Evolutionary conservation across 2,113 vertebrate species (phyloP), one percentile per base, ranked within the genome.

Genomic region (Myxocyprinus asiaticus): DNA sequence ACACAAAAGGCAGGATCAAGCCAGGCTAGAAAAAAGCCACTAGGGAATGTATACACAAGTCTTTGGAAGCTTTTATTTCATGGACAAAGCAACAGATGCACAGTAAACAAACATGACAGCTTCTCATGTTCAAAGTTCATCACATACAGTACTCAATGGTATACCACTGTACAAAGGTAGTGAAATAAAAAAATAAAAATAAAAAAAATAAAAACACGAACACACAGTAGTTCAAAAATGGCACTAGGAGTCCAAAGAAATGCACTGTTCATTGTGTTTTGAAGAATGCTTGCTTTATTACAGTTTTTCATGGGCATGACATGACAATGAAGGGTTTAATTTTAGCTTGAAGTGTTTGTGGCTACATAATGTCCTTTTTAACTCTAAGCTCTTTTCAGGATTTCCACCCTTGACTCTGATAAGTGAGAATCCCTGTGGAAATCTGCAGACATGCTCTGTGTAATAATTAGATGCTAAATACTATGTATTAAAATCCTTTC

Each of bases 21-120:
- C 79, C 79, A 72, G 81, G 88, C 87, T 91, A 89, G 90, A 15
- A 56, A 92, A 91, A 91, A 89, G 82, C 84, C 85, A 87, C 86
- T 66, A 17, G 87, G 87, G 90, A 91, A 93, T 89, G 82, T 85
- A 84, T 78, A 87, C 76, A 76, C 82, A n/a, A n/a, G n/a, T n/a
- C n/a, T n/a, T n/a, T n/a, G n/a, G n/a, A n/a, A n/a, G n/a, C 86
- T 86, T 89, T 90, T 88, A 91, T 88, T 88, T 89, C 86, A 89
- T 67, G 74, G 84, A 14, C 45, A 72, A 70, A 76, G 47, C n/a
- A n/a, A n/a, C n/a, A n/a, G n/a, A n/a, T n/a, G n/a, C n/a, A n/a
- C n/a, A n/a, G n/a, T n/a, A n/a, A n/a, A n/a, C n/a, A n/a, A n/a
- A n/a, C n/a, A n/a, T n/a, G n/a, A n/a, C n/a, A n/a, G n/a, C n/a